A percentile compares a stretch with the other conserved stretches of the same genome.
Evolutionary conservation across 2,113 vertebrate species (phyloP).

Genomic region (Indicator indicator): DNA sequence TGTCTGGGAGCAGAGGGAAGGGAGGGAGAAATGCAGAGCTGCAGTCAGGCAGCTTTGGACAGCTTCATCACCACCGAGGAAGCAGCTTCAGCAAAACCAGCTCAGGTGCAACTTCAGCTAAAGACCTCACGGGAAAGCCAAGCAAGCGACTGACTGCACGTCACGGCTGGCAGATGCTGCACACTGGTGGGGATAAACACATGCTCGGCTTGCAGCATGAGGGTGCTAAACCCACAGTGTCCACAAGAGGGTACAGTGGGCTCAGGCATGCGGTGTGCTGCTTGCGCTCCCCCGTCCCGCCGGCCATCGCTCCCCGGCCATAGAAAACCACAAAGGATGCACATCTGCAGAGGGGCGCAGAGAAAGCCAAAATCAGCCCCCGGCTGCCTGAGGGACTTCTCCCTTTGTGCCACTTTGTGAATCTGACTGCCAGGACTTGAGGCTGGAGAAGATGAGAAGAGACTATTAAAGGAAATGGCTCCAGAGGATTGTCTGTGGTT

Average conservation of each 20-base stretch:
- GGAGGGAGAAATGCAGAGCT: neutral
- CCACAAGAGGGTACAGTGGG: slow-evolving; percentile 63
- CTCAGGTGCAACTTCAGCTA: neutral
- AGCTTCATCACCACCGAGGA: neutral
- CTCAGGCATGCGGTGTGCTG: neutral
- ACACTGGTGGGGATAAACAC: fast-evolving
- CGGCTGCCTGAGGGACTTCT: fast-evolving
- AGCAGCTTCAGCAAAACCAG: neutral
- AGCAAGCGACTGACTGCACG: neutral
- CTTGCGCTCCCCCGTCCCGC: neutral
- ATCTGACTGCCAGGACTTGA: neutral
- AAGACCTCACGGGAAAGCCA: neutral
- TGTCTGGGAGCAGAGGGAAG: neutral
- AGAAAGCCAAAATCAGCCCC: fast-evolving
- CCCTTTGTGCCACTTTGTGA: neutral
- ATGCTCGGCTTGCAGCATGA: fast-evolving
- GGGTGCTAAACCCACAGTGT: neutral
- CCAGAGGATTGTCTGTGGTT: neutral
- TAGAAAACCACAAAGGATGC: fast-evolving
- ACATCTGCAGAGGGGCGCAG: fast-evolving
- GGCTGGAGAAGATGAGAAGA: neutral
- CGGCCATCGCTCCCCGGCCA: fast-evolving
- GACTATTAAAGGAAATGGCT: neutral
- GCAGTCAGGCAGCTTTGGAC: neutral
- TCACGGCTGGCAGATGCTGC: fast-evolving